Conservation (phyloP, 2,113 vertebrate genomes). For the Smithornis capensis region DNA sequence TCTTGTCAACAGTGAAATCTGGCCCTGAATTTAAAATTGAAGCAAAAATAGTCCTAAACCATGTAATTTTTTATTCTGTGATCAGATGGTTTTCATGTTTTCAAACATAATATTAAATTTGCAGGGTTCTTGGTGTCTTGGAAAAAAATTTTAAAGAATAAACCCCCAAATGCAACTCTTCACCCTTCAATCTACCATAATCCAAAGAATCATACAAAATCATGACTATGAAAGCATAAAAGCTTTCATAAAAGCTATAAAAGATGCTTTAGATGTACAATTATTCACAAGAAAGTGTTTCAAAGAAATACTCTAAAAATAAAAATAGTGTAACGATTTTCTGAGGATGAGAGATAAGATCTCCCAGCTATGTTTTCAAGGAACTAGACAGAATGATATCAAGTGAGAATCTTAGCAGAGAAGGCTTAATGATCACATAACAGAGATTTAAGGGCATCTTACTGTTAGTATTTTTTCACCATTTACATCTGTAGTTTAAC, state of each 20-base stretch:
- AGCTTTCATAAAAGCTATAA: no score
- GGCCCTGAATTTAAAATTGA: background rate
- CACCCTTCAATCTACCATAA: background rate
- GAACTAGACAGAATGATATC: background rate
- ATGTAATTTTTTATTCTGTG: background rate
- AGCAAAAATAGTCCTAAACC: background rate
- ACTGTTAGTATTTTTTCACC: background rate
- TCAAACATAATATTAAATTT: background rate
- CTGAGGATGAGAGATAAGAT: background rate
- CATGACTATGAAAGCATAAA: rapidly evolving
- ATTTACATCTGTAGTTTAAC: background rate
- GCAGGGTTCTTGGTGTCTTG: background rate
- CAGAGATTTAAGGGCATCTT: background rate
- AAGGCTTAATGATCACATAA: background rate
- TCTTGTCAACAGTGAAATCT: background rate
- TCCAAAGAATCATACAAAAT: background rate
- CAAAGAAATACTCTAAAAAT: background rate
- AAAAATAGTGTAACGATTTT: background rate
- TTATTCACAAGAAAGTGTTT: background rate
- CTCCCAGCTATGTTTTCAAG: background rate
- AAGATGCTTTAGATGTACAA: background rate
- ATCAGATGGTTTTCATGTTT: rapidly evolving
- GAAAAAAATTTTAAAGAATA: background rate
- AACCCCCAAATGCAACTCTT: background rate
- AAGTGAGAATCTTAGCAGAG: background rate